phyloP scores from a whole-genome alignment of 2,113 vertebrate species.

The Ifrita kowaldi region DNA sequence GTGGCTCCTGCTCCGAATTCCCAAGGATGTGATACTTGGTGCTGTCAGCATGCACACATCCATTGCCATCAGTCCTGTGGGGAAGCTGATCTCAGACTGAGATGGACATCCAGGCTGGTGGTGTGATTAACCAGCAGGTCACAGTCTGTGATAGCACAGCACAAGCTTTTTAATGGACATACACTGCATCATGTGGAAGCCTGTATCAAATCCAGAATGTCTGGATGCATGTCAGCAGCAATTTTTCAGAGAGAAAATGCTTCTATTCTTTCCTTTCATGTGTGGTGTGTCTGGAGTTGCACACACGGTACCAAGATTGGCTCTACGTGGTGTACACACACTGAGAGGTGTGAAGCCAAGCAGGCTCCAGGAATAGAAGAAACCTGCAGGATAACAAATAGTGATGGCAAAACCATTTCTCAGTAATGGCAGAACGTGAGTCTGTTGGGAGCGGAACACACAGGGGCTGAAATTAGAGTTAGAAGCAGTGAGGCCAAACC shows the following conservation, averaged over 20 bases:
- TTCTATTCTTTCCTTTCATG: background rate
- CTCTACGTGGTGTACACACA: accelerated
- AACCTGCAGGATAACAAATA: slow-evolving; percentile 12
- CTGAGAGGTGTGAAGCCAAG: background rate
- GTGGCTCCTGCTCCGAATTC: slow-evolving; percentile 39
- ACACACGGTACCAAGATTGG: accelerated
- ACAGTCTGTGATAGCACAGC: background rate
- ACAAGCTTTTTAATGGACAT: background rate
- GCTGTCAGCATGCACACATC: slow-evolving; percentile 54
- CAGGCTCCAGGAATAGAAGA: slow-evolving; percentile 74
- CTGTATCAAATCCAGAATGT: background rate
- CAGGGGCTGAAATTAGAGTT: background rate
- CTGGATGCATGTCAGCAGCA: background rate
- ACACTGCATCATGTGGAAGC: accelerated
- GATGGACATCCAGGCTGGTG: background rate
- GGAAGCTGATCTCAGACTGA: slow-evolving; percentile 68
- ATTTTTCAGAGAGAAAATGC: background rate
- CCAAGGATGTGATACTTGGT: slow-evolving; percentile 44
- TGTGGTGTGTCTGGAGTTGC: background rate
- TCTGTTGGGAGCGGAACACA: background rate
- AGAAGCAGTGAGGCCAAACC: background rate
- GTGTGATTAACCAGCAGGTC: background rate
- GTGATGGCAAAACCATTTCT: background rate
- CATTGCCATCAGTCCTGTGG: slow-evolving; percentile 52
- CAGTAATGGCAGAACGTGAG: background rate